These are phyloP conservation scores for Geococcyx californianus DNA, from an alignment of 2,113 vertebrate species.

Conservation along the genomic window DNA sequence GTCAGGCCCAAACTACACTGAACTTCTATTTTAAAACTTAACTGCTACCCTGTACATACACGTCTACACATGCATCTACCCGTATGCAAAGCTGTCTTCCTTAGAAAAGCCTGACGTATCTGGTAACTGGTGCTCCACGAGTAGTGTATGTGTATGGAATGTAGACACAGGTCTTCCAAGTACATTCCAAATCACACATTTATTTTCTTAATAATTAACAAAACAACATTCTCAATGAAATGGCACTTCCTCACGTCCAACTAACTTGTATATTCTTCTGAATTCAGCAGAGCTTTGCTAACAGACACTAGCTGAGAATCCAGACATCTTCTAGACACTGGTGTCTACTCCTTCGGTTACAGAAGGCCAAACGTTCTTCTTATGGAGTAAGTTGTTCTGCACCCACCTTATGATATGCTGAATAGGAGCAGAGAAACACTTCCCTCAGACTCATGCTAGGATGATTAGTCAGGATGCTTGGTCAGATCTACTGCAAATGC, in stretches of 20 bases:
- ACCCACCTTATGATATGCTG: not conserved
- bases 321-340: not conserved
- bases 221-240: not conserved
- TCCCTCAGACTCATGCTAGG: not conserved
- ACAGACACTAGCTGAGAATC: not conserved
- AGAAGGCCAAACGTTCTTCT: not conserved
- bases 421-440: not conserved
- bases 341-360: not conserved
- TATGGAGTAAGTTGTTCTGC: not conserved
- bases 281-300: not conserved
- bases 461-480: not conserved
- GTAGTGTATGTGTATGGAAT: not conserved
- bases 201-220: not conserved
- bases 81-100: not conserved
- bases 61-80: fast-evolving
- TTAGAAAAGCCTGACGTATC: not conserved
- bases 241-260: not conserved
- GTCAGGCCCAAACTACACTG: not conserved
- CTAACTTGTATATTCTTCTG: not conserved
- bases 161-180: not conserved
- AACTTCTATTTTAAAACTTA: not conserved
- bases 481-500: not conserved
- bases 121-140: not conserved
- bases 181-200: not conserved
- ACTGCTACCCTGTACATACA: not conserved